Conservation (phyloP, 2,888 invertebrate species). For the Hypolimnas misippus region DNA sequence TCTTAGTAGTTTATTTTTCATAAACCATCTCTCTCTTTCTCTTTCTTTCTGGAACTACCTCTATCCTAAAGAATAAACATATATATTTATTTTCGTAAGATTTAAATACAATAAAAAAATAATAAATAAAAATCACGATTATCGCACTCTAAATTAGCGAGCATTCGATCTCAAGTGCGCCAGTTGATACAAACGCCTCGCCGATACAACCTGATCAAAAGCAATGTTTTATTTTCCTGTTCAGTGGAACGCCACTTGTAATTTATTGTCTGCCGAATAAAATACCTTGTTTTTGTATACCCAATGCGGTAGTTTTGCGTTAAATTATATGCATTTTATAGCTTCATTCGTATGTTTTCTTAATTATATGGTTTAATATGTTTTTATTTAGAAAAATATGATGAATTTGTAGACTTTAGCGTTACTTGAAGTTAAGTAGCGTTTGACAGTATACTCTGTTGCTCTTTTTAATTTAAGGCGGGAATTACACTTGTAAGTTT, state of each 20-base stretch:
- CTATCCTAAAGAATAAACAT: too few species aligned
- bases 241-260: conserved; percentile 68
- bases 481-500: too few species aligned
- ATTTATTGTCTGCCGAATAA: conserved; percentile 56
- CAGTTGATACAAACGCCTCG: conserved; percentile 25
- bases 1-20: too few species aligned
- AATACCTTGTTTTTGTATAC: conserved; percentile 39
- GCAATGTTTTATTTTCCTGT: conserved; percentile 72
- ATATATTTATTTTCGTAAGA: too few species aligned
- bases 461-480: too few species aligned
- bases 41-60: too few species aligned
- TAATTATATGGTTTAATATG: neutral
- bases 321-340: conserved; percentile 34
- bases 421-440: too few species aligned
- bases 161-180: conserved; percentile 13
- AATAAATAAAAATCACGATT: too few species aligned
- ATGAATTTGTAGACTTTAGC: too few species aligned
- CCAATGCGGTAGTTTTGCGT: conserved; percentile 31
- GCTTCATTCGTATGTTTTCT: conserved; percentile 22
- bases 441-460: too few species aligned
- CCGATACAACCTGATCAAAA: conserved; percentile 50
- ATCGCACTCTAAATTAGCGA: conserved; percentile 23
- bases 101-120: too few species aligned
- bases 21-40: too few species aligned
- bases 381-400: neutral